Evolutionary conservation across 2,113 vertebrate genomes (phyloP).

Genomic region (Ailurus styani): DNA sequence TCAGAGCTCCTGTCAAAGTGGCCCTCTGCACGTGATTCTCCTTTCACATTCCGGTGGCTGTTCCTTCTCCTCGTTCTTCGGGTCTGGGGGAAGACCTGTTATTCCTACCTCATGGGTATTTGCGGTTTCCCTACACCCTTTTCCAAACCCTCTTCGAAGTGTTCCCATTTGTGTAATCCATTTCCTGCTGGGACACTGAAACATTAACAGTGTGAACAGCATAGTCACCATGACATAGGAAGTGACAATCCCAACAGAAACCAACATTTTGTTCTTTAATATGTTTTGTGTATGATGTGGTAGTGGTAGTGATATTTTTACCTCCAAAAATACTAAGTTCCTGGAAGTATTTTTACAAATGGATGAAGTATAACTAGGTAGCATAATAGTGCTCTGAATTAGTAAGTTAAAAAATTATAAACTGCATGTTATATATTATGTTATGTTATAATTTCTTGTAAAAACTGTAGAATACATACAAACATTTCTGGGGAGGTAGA

Average conservation of each 20-base stretch:
- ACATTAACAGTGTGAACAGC: no score
- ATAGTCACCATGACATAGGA: background rate
- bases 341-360: conserved; percentile 7
- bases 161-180: background rate
- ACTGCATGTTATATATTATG: background rate
- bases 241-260: background rate
- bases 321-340: background rate
- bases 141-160: background rate
- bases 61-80: background rate
- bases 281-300: background rate
- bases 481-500: background rate
- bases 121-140: background rate
- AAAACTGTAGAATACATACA: background rate
- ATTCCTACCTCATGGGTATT: background rate
- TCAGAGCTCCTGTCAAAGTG: background rate
- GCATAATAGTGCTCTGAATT: background rate
- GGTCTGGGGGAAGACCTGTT: background rate
- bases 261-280: background rate
- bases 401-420: background rate
- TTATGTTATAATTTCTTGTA: background rate
- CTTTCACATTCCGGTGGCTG: background rate
- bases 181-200: background rate
- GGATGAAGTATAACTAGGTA: background rate
- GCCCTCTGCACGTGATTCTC: background rate
- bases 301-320: background rate